These are phyloP conservation scores for Cavia porcellus DNA, from an alignment of 2,113 vertebrate species.

Conservation along the genomic window DNA sequence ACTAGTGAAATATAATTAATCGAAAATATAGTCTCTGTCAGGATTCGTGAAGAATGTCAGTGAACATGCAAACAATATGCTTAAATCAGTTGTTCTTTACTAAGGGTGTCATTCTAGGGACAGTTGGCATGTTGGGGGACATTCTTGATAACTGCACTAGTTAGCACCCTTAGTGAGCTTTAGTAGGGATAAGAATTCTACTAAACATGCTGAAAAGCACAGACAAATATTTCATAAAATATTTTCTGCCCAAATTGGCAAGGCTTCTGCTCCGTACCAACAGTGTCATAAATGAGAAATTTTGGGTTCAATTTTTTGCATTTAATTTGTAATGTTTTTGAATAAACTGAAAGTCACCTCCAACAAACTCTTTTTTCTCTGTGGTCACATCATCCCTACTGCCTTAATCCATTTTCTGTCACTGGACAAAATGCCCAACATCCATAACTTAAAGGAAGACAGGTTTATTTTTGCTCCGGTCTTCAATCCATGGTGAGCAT, in stretches of 20 bases:
- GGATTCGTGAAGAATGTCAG: not conserved
- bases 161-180: not conserved
- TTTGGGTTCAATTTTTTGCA: not conserved
- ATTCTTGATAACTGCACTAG: not conserved
- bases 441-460: not conserved
- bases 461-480: not conserved
- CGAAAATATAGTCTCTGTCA: not conserved
- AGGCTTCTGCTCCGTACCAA: not conserved
- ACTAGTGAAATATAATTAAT: slow-evolving; percentile 9
- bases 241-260: not conserved
- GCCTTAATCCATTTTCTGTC: not conserved
- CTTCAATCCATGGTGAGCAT: not conserved
- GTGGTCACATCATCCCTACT: not conserved
- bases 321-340: slow-evolving; percentile 10
- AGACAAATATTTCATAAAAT: not conserved
- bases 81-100: not conserved
- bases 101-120: not conserved
- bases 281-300: not conserved
- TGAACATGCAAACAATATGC: not conserved
- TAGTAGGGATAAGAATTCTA: not conserved
- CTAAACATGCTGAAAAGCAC: not conserved
- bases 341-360: not conserved
- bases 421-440: not conserved
- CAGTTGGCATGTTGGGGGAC: not conserved
- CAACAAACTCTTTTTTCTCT: not conserved